Conservation (phyloP, 2,113 vertebrate species). For the Clarias gariepinus region DNA sequence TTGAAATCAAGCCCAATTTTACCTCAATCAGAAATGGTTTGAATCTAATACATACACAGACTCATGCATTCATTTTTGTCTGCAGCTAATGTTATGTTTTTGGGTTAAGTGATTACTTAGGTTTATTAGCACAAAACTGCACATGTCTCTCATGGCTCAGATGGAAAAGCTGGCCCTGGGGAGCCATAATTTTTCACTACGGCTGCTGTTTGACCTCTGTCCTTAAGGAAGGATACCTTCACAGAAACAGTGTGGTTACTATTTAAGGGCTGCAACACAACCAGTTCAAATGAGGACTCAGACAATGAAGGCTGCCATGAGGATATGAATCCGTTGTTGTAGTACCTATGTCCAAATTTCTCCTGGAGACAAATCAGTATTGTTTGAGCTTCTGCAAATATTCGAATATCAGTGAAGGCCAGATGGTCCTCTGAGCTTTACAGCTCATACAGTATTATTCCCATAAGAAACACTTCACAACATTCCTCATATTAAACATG, state of each 20-base stretch:
- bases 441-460: not conserved
- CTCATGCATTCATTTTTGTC: not conserved
- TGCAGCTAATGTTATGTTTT: not conserved
- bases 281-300: slow-evolving; percentile 33
- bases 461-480: not conserved
- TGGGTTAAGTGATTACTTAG: slow-evolving; percentile 1
- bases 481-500: not conserved
- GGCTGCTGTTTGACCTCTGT: slow-evolving; percentile 27
- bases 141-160: not conserved
- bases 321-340: slow-evolving; percentile 28
- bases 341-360: slow-evolving; percentile 21
- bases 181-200: not conserved
- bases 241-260: slow-evolving; percentile 33
- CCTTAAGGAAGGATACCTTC: slow-evolving; percentile 2
- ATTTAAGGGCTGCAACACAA: slow-evolving; percentile 34
- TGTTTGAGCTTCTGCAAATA: slow-evolving; percentile 5
- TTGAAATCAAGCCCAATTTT: not conserved
- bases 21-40: not conserved
- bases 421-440: not conserved
- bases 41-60: not conserved
- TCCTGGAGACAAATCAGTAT: slow-evolving; percentile 27
- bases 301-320: slow-evolving; percentile 18
- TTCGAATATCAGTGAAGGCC: not conserved
- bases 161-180: slow-evolving; percentile 1
- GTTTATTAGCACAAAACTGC: slow-evolving; percentile 7